phyloP scores from a whole-genome alignment of 2,888 invertebrate genomes.

The Pristionchus mayeri region DNA sequence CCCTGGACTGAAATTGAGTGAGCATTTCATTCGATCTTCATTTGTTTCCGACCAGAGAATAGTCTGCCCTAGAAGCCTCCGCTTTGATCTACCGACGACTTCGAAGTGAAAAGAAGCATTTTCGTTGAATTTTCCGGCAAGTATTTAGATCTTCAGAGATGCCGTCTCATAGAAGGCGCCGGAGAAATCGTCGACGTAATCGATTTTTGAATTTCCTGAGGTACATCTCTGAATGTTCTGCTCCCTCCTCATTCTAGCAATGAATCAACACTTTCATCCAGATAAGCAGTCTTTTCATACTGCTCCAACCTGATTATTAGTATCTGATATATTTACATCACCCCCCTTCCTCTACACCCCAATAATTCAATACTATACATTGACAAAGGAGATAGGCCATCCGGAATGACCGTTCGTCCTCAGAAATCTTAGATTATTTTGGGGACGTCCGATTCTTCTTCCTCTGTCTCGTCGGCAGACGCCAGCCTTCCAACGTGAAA shows the following conservation, averaged over 20 bases:
- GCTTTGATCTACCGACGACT: not conserved
- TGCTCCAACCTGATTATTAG: no score
- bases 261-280: no score
- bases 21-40: constrained; percentile 4
- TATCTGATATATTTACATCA: no score
- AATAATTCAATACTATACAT: no score
- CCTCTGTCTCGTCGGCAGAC: not conserved
- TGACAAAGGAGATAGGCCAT: no score
- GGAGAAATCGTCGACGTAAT: not conserved
- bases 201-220: not conserved
- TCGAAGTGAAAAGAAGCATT: not conserved
- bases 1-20: constrained; percentile 3
- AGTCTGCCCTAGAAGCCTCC: not conserved
- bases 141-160: not conserved
- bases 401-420: no score
- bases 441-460: constrained; percentile 25
- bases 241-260: no score
- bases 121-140: no score
- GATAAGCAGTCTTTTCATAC: no score
- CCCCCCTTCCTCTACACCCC: no score
- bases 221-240: not conserved
- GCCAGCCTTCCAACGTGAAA: not conserved
- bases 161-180: not conserved
- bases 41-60: not conserved
- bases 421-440: not conserved